Evolutionary conservation across 2,888 invertebrate species (phyloP), one percentile per base, ranked within the genome.

Genomic region (Epistrophella euchroma): DNA sequence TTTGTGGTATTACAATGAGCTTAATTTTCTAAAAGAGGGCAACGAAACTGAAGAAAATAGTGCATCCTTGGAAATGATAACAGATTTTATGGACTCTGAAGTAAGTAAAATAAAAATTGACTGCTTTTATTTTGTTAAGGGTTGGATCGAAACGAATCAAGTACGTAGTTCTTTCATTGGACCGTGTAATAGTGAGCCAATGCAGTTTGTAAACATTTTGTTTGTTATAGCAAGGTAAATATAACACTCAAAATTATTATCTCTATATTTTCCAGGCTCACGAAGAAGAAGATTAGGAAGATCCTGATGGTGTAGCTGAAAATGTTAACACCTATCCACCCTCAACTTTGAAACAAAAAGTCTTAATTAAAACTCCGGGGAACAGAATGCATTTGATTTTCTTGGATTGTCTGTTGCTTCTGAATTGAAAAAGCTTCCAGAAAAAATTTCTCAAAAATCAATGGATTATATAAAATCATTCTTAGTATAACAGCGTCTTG

Each of bases 1-100:
- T 4, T 43, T 82, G 32, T 82, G 81, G 81, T 82, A 82, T 43
- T 82, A 47, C 50, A 13, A 76, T 11, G n/a, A 72, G 40, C 71
- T 82, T 62, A 15, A n/a, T 32, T 82, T 82, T 64, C 15, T 82
- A 15, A 71, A 28, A 28, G 72, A 71, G 40, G 55, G 66, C 17
- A 4, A n/a, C 0, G 19, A 64, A 56, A 64, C 35, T 43, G 68
- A 37, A 4, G 32, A 25, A 15, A 35, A 7, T 2, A 15, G 7
- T 25, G 13, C 52, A 25, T 52, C 52, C 13, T 15, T 52, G 1
- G 52, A 55, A 55, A 55, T 28, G n/a, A 28, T 28, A 25, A 1
- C 52, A 28, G 28, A 10, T n/a, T 55, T 55, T 28, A 9, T 55
- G 3, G 52, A 55, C 9, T 28, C 52, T n/a, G 52, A 55, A 4